Conservation (phyloP, 2,797 vertebrate species). For the Chaetophractus vellerosus region DNA sequence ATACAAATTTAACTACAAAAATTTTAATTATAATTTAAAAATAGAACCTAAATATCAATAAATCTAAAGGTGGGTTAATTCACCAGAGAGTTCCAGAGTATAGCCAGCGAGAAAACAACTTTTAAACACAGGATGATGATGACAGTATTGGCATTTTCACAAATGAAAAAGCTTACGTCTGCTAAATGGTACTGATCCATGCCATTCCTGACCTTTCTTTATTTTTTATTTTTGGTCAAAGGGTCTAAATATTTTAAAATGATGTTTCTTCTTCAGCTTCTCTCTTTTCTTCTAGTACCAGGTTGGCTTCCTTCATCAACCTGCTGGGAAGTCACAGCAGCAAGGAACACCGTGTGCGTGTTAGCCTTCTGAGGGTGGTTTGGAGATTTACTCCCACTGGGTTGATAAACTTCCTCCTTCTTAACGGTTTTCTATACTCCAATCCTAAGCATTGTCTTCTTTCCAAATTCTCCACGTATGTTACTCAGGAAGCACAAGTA, state of each 20-base stretch:
- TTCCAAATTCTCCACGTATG: conserved; percentile 71
- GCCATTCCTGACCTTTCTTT: background rate
- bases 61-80: conserved; percentile 15
- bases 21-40: conserved; percentile 21
- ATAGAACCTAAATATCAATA: background rate
- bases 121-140: background rate
- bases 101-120: background rate
- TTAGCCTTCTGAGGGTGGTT: conserved; percentile 71
- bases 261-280: conserved; percentile 11
- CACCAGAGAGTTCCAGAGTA: background rate
- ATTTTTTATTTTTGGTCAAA: background rate
- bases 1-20: background rate
- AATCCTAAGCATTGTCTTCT: conserved; percentile 65
- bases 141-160: background rate
- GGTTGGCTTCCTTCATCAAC: background rate
- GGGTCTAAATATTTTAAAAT: conserved; percentile 8
- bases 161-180: background rate
- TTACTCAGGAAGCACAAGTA: conserved; percentile 70
- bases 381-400: conserved; percentile 77
- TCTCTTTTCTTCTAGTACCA: conserved; percentile 8
- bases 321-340: background rate
- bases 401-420: conserved; percentile 83
- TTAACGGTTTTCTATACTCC: conserved; percentile 79
- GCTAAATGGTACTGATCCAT: background rate
- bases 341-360: conserved; percentile 29